Percentiles rank a stretch among this genome's conserved stretches.
phyloP scores from a whole-genome alignment of 92 coral and sea anemone genomes.

The Diadumene lineata region DNA sequence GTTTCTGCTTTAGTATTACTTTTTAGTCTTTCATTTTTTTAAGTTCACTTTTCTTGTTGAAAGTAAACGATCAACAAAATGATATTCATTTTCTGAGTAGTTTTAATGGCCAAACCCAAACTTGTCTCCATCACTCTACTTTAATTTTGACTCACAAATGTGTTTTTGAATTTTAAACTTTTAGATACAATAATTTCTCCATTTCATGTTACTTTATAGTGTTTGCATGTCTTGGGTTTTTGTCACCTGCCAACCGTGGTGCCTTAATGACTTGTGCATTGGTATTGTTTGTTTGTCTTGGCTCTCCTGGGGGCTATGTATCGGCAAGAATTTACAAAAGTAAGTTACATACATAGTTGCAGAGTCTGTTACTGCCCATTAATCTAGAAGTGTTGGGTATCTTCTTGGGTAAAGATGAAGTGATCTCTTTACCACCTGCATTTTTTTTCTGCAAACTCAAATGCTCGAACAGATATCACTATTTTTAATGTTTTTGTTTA shows the following conservation, averaged over 20 bases:
- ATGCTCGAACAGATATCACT: no score
- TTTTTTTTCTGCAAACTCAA: no score
- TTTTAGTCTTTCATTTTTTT: no score
- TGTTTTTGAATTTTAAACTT: neutral
- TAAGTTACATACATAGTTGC: slow-evolving; percentile 30
- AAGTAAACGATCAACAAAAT: no score
- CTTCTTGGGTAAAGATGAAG: no score
- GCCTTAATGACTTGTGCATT: slow-evolving; percentile 94
- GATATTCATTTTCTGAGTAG: no score
- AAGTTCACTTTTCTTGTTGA: no score
- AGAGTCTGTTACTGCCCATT: neutral
- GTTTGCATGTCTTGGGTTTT: slow-evolving; percentile 96
- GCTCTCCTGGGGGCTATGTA: slow-evolving; percentile 95
- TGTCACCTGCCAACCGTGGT: slow-evolving; percentile 99
- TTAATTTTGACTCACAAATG: neutral
- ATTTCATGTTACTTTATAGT: slow-evolving; percentile 42
- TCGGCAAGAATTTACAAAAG: slow-evolving; percentile 95
- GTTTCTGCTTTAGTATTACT: no score
- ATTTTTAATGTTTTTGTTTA: no score
- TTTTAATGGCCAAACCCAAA: no score
- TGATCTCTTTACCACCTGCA: no score
- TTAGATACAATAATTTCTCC: no score
- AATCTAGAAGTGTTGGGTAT: neutral
- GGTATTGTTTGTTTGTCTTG: slow-evolving; percentile 96
- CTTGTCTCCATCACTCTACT: neutral